Conservation (phyloP, 2,888 invertebrate genomes). For the Eurois occulta region DNA sequence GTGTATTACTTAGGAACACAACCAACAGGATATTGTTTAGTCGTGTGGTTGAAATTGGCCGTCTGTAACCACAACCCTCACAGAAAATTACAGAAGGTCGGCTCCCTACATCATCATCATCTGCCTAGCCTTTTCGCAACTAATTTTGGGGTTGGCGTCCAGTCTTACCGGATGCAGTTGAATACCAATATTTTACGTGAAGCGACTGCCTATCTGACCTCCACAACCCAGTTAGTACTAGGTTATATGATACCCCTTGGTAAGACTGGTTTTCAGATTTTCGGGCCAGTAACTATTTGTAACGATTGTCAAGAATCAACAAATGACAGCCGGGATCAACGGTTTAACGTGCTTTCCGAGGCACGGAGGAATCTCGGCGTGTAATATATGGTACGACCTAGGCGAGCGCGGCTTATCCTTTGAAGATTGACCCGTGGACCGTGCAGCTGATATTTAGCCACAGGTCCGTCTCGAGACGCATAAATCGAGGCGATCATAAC, state of each 20-base stretch:
- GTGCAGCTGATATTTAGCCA: neutral
- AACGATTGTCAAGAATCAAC: neutral
- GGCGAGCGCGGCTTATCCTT: neutral
- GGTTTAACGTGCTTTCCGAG: neutral
- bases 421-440: neutral
- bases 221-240: neutral
- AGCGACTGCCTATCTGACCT: neutral
- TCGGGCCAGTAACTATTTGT: neutral
- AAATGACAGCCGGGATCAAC: neutral
- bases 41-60: conserved; percentile 27
- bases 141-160: neutral
- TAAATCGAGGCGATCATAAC: neutral
- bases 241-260: neutral
- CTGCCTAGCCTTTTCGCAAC: neutral
- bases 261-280: neutral
- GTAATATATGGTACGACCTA: neutral
- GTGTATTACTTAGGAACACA: conserved; percentile 49
- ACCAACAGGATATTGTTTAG: conserved; percentile 57
- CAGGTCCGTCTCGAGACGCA: neutral
- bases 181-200: neutral
- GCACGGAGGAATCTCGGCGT: neutral
- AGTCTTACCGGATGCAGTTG: neutral
- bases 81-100: conserved; percentile 9
- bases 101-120: neutral
- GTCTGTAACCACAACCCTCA: conserved; percentile 27